A percentile compares a stretch with the other conserved stretches of the same genome.
Conservation (phyloP, 2,888 invertebrate genomes). For the Plemyria rubiginata region DNA sequence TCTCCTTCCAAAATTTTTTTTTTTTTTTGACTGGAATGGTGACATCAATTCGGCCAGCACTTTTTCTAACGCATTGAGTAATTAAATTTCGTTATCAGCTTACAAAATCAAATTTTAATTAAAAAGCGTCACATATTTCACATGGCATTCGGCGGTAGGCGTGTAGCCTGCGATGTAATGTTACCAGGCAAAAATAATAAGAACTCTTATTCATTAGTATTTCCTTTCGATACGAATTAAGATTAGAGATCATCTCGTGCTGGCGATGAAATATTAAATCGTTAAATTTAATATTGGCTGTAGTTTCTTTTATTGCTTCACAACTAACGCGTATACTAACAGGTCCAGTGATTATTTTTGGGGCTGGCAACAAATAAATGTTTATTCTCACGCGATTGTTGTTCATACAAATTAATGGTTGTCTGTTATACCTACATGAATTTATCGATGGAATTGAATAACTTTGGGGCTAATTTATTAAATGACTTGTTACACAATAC, state of each 20-base stretch:
- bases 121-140: conserved; percentile 84
- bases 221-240: conserved; percentile 44
- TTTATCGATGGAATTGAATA: conserved; percentile 61
- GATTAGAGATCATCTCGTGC: conserved; percentile 55
- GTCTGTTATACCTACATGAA: conserved; percentile 56
- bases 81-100: conserved; percentile 78
- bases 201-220: conserved; percentile 55
- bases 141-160: conserved; percentile 80
- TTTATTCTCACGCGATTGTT: conserved; percentile 80
- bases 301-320: conserved; percentile 81
- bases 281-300: conserved; percentile 83
- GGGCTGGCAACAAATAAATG: conserved; percentile 70
- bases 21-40: conserved; percentile 15
- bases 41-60: conserved; percentile 23
- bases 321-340: conserved; percentile 75
- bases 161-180: conserved; percentile 66
- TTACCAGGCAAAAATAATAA: conserved; percentile 57
- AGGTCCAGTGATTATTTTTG: conserved; percentile 74
- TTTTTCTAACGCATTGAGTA: conserved; percentile 68
- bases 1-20: conserved; percentile 6
- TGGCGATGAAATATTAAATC: conserved; percentile 80
- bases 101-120: conserved; percentile 82
- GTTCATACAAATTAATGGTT: conserved; percentile 66
- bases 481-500: background rate
- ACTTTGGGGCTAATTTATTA: conserved; percentile 38